Percentiles rank a stretch among this genome's conserved stretches.
Evolutionary conservation across 2,797 vertebrate species (phyloP).

Genomic region (Alauda arvensis): DNA sequence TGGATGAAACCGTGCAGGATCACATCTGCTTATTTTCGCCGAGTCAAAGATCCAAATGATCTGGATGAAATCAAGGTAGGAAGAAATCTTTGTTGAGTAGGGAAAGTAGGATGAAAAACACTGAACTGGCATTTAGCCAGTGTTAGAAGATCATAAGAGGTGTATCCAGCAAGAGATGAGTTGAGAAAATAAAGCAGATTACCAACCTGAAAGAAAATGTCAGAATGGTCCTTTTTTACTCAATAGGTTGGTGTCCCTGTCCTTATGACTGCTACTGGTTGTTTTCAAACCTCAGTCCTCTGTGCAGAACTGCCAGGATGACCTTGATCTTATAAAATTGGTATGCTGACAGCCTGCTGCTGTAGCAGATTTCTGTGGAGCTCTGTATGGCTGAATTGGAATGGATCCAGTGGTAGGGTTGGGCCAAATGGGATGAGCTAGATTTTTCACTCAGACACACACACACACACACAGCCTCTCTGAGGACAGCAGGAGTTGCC

Average conservation of each 20-base stretch:
- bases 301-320: neutral
- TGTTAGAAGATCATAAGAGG: neutral
- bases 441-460: neutral
- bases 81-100: neutral
- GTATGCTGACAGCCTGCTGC: conserved; percentile 2
- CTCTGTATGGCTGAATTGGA: neutral
- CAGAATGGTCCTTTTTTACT: neutral
- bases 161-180: neutral
- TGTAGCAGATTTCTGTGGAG: conserved; percentile 3
- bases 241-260: neutral
- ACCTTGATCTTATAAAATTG: conserved; percentile 20
- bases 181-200: neutral
- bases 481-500: neutral
- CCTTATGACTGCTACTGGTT: neutral
- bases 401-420: neutral
- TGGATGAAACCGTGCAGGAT: conserved; percentile 91
- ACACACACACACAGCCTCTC: neutral
- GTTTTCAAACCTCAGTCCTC: conserved; percentile 12
- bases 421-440: conserved; percentile 21
- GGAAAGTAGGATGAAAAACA: neutral
- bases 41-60: conserved; percentile 83
- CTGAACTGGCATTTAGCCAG: neutral
- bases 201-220: neutral
- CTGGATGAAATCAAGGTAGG: conserved; percentile 87
- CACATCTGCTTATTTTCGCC: conserved; percentile 81